Percentiles rank a stretch among this genome's conserved stretches.
These are phyloP conservation scores for Oxyura jamaicensis DNA, from an alignment of 2,113 vertebrate genomes.

Conservation along the genomic window DNA sequence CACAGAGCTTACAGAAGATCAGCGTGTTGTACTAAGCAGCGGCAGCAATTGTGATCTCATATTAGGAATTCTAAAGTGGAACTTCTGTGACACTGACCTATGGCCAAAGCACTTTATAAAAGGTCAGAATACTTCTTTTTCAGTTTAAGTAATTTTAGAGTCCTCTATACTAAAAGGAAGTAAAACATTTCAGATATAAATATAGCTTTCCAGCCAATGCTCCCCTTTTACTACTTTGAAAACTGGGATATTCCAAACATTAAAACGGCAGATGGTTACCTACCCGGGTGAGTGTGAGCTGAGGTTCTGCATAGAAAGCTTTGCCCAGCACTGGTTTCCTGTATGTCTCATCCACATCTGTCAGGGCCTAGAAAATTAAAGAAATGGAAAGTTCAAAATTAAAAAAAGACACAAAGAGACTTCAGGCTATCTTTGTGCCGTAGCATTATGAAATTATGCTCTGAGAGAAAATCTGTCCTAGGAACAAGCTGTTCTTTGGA, in stretches of 20 bases:
- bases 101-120: not conserved
- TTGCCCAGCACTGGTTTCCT: slow-evolving; percentile 92
- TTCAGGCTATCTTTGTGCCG: not conserved
- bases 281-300: slow-evolving; percentile 90
- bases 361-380: slow-evolving; percentile 86
- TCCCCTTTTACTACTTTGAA: not conserved
- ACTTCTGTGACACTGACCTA: not conserved
- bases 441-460: not conserved
- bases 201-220: not conserved
- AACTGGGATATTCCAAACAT: not conserved
- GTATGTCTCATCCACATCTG: slow-evolving; percentile 97
- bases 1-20: not conserved
- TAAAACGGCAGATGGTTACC: not conserved
- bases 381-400: not conserved
- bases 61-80: not conserved
- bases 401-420: not conserved
- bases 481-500: slow-evolving; percentile 14
- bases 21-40: not conserved
- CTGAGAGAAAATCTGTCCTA: not conserved
- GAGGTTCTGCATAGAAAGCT: slow-evolving; percentile 91
- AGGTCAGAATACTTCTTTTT: not conserved
- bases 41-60: not conserved
- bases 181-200: not conserved
- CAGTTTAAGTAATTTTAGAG: not conserved
- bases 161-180: not conserved